Evolutionary conservation across 2,888 invertebrate species (phyloP), one percentile per base, ranked within the genome.

Genomic region (Eumerus sabulonum): DNA sequence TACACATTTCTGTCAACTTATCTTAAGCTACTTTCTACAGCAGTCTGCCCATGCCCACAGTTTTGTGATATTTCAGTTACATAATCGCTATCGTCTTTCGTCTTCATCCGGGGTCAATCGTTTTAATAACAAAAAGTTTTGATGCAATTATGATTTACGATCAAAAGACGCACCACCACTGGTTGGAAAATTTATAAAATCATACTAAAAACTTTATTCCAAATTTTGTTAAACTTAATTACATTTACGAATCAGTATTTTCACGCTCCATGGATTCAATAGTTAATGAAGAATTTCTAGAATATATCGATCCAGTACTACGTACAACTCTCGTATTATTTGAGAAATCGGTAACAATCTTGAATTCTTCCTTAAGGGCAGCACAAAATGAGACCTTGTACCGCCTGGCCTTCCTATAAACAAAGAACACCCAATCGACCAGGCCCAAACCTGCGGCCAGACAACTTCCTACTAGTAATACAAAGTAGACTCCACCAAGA

Each of bases 331-430:
- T 94, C 0, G 92, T 91, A 50, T 93, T 92, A 27, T 93, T 93
- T 66, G 92, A 92, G 83, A 94, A 94, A 85, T 92, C 92, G 0
- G 93, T 85, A 36, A 95, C 91, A 85, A 95, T 95, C 83, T 91
- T 92, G 42, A 95, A 84, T 86, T 96, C 95, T n/a, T 92, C 92
- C 63, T 90, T 89, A 9, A 95, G 85, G 82, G 93, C 94, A 48
- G 92, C 91, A 84, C 88, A 91, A 82, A 95, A 92, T 0, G 93
- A 87, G 7, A 93, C 90, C 92, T 94, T 82, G 73, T 84, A 83
- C 63, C 85, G 85, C 36, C 84, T 84, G 1, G 88, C 86, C 66
- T 87, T 87, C 13, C 83, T 83, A 14, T 85, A 83, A 9, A 87
- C 85, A 73, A 85, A 85, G 50, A 85, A 76, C 13, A 86, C 71